These are phyloP conservation scores for Hyaena hyaena DNA, from an alignment of 2,113 vertebrate genomes.

Conservation along the genomic window DNA sequence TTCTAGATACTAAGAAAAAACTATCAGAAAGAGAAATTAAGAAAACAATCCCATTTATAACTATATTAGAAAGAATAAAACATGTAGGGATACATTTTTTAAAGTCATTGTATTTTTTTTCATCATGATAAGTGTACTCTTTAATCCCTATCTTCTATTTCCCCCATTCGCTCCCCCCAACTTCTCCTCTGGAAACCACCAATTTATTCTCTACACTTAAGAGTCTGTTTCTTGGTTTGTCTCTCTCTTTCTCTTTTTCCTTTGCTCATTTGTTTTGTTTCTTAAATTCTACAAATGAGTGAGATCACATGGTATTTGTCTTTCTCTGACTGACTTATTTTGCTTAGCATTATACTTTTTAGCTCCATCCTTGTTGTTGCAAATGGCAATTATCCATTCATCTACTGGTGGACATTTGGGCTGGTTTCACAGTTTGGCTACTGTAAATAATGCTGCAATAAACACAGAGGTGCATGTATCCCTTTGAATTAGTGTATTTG, in stretches of 20 bases:
- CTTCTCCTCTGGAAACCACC: not conserved
- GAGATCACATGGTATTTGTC: not conserved
- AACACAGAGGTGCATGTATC: not conserved
- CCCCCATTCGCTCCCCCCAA: not conserved
- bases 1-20: not conserved
- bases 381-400: not conserved
- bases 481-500: not conserved
- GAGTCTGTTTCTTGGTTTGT: not conserved
- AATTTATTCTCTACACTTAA: not conserved
- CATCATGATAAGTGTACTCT: not conserved
- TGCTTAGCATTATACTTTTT: not conserved
- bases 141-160: not conserved
- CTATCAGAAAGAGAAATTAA: constrained; percentile 3
- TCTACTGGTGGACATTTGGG: not conserved
- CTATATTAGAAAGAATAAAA: not conserved
- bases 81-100: not conserved
- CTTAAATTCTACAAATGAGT: not conserved
- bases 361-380: not conserved
- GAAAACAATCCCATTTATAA: not conserved
- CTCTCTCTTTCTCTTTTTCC: not conserved
- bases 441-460: not conserved
- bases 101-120: not conserved
- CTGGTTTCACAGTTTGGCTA: not conserved
- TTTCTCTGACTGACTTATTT: not conserved
- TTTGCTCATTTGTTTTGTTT: not conserved